Evolutionary conservation across 2,113 vertebrate genomes (phyloP), one percentile per base, ranked within the genome.

Genomic region (Leiothrix lutea): DNA sequence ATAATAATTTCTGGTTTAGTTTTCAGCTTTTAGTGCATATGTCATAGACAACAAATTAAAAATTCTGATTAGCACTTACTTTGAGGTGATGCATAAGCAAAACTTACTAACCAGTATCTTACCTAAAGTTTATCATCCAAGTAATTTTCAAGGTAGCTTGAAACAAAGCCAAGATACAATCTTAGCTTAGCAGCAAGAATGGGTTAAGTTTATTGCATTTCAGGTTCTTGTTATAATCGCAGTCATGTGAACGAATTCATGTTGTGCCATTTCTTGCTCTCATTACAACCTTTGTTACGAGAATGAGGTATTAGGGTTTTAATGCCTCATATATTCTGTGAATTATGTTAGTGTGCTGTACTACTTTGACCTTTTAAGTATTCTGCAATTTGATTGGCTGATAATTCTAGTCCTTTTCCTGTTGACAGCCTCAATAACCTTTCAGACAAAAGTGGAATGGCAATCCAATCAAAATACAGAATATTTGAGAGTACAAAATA

Each of bases 151-250:
- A 82, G 6, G 9, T 71, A 71, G 11, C 33, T 77, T 72, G n/a
- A 94, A 94, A 69, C 0, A 11, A 84, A 90, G 25, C 31, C 38
- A 80, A 72, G 21, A 54, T 85, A 65, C 16, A 70, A 23, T 64
- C 20, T 84, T 90, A 56, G 51, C 47, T 90, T 83, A 84, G 24
- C 58, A 86, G 69, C 53, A 92, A 93, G 91, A 97, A 97, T 66
- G 95, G 91, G 96, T 97, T 97, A 97, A 95, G 90, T 97, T 97
- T 97, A 97, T 94, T 95, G 95, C 95, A 70, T 95, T 97, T 94
- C 77, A 95, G 73, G 87, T 96, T 95, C 96, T 94, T 86, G 83
- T 93, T 96, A 95, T 85, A 96, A 91, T 96, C 94, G 10, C 54
- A 93, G 81, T 75, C 91, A 94, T 18, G n/a, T 94, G 88, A 97